Conservation (phyloP, 2,888 invertebrate genomes). For the Minunthozetes semirufus region DNA sequence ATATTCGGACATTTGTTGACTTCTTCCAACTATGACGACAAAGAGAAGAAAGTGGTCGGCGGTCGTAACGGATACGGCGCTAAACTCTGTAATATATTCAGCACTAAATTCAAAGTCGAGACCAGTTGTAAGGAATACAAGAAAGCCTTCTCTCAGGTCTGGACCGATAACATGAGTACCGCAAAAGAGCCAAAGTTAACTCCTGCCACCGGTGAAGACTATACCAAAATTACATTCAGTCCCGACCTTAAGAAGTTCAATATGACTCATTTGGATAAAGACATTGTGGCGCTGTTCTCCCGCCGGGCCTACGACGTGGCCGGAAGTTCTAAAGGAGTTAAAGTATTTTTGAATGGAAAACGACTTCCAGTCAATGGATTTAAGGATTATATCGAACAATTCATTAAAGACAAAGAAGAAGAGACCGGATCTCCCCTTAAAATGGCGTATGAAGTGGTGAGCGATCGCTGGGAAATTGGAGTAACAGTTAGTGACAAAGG, state of each 20-base stretch:
- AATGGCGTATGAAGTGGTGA: constrained; percentile 72
- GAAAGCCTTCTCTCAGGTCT: constrained; percentile 81
- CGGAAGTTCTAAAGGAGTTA: constrained; percentile 78
- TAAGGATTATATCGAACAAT: constrained; percentile 91
- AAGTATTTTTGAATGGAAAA: constrained; percentile 83
- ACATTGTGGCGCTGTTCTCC: constrained; percentile 83
- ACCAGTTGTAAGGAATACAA: constrained; percentile 81
- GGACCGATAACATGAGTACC: constrained; percentile 92
- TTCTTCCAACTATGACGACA: constrained; percentile 97
- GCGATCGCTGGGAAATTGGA: constrained; percentile 92
- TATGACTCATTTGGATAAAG: constrained; percentile 85
- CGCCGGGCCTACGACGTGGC: constrained; percentile 93
- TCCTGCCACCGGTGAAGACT: constrained; percentile 60
- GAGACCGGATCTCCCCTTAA: constrained; percentile 76
- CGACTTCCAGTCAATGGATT: constrained; percentile 63
- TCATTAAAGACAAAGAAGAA: constrained; percentile 73
- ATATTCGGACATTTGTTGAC: constrained; percentile 98
- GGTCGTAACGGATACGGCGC: constrained; percentile 99
- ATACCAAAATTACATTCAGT: constrained; percentile 83
- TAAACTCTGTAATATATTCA: constrained; percentile 98
- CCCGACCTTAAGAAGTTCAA: constrained; percentile 93
- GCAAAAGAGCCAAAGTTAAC: constrained; percentile 74
- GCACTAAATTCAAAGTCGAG: constrained; percentile 89
- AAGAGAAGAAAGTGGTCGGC: constrained; percentile 80
- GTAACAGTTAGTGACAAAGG: constrained; percentile 70